Evolutionary conservation across 2,888 invertebrate species (phyloP).

Genomic region (Ceraclea dissimilis): DNA sequence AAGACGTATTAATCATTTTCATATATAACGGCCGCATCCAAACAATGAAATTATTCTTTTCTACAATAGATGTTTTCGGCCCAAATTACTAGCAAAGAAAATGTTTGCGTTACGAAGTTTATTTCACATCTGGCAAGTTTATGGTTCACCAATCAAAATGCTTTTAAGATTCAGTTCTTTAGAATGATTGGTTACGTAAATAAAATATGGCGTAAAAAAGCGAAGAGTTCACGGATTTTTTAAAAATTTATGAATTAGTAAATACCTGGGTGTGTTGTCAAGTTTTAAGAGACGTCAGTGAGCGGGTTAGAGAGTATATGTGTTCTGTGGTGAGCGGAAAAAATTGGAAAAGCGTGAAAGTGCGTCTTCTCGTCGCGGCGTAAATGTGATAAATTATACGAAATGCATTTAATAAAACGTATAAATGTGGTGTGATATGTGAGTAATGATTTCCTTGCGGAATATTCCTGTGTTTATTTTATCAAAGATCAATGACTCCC

Average conservation of each 20-base stretch:
- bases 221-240: neutral
- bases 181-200: constrained; percentile 3
- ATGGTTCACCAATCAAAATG: neutral
- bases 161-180: neutral
- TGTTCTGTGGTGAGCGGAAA: too few species aligned
- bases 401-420: too few species aligned
- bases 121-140: neutral
- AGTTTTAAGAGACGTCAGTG: neutral
- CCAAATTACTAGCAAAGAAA: too few species aligned
- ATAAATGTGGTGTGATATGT: constrained; percentile 1
- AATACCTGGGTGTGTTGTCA: constrained; percentile 22
- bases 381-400: too few species aligned
- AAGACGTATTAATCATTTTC: too few species aligned
- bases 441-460: neutral
- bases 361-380: neutral
- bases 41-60: too few species aligned
- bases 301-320: too few species aligned
- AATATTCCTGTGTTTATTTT: neutral
- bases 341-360: too few species aligned
- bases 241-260: constrained; percentile 2
- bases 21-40: too few species aligned
- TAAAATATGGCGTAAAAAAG: constrained; percentile 2
- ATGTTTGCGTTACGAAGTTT: neutral
- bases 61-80: too few species aligned
- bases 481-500: constrained; percentile 39